Percentiles rank a stretch among this genome's conserved stretches.
phyloP scores from a whole-genome alignment of 2,888 invertebrate species.

The Chydorus sphaericus region DNA sequence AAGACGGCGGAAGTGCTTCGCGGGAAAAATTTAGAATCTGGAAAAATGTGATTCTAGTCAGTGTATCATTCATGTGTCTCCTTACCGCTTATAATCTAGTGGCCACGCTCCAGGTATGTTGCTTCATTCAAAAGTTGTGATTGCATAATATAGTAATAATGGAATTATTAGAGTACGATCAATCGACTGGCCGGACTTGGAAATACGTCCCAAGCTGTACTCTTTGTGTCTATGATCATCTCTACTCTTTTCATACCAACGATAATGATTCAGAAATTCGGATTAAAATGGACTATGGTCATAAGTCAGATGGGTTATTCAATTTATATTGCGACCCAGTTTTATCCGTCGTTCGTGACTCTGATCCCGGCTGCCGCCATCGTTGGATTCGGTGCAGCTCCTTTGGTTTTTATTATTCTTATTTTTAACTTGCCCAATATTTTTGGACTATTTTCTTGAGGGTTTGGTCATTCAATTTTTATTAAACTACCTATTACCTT shows the following conservation, averaged over 20 bases:
- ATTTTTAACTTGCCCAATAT: too few species aligned
- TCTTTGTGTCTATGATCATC: constrained; percentile 82
- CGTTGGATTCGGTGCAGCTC: constrained; percentile 85
- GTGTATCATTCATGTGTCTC: constrained; percentile 85
- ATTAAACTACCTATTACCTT: too few species aligned
- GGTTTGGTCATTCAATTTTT: too few species aligned
- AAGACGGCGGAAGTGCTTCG: too few species aligned
- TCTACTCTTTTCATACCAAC: constrained; percentile 93
- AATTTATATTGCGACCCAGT: constrained; percentile 87
- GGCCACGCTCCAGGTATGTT: constrained; percentile 67
- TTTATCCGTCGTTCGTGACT: constrained; percentile 67
- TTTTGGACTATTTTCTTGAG: too few species aligned
- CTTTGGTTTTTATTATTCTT: too few species aligned
- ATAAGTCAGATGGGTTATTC: constrained; percentile 90
- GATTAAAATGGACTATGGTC: too few species aligned
- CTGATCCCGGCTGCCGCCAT: constrained; percentile 81
- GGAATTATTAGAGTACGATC: constrained; percentile 76
- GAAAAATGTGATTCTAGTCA: constrained; percentile 80
- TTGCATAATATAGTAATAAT: constrained; percentile 22
- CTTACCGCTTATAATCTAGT: constrained; percentile 94
- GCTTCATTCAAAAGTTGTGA: constrained; percentile 27
- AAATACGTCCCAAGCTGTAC: constrained; percentile 72
- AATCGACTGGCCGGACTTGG: constrained; percentile 80
- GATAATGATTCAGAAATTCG: constrained; percentile 77
- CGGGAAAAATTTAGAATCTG: constrained; percentile 45